phyloP scores from a whole-genome alignment of 2,113 vertebrate species.

The Planiliza haematocheilus region DNA sequence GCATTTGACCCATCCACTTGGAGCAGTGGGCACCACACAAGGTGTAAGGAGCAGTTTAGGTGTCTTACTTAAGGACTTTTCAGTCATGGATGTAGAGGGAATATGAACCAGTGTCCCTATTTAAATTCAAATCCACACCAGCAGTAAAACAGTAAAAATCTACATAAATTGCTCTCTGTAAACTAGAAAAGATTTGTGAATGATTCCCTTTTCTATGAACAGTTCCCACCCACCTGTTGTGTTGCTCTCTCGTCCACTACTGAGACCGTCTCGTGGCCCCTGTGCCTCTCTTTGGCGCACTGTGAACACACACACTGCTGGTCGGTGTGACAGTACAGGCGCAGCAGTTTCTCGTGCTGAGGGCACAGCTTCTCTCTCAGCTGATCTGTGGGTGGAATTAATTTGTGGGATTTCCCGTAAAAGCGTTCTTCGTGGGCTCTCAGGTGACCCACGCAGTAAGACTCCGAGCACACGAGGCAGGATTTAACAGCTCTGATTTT shows the following conservation, averaged over 20 bases:
- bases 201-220: background rate
- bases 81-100: no score
- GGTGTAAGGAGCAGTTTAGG: no score
- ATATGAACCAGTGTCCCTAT: no score
- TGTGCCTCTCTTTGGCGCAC: conserved; percentile 80
- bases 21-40: no score
- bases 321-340: conserved; percentile 80
- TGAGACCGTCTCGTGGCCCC: conserved; percentile 70
- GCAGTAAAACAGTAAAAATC: no score
- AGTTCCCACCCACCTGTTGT: conserved; percentile 72
- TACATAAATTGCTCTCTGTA: no score
- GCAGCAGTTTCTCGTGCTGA: conserved; percentile 73
- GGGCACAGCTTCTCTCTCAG: conserved; percentile 77
- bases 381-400: conserved; percentile 75
- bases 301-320: conserved; percentile 78
- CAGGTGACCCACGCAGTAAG: conserved; percentile 91
- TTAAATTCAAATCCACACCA: no score
- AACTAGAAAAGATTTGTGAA: no score
- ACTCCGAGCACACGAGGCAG: conserved; percentile 90
- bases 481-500: conserved; percentile 90
- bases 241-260: conserved; percentile 63
- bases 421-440: conserved; percentile 89
- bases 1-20: no score
- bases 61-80: no score
- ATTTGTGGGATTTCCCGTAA: conserved; percentile 84